phyloP scores from a whole-genome alignment of 2,113 vertebrate genomes.

The Rhinoderma darwinii region DNA sequence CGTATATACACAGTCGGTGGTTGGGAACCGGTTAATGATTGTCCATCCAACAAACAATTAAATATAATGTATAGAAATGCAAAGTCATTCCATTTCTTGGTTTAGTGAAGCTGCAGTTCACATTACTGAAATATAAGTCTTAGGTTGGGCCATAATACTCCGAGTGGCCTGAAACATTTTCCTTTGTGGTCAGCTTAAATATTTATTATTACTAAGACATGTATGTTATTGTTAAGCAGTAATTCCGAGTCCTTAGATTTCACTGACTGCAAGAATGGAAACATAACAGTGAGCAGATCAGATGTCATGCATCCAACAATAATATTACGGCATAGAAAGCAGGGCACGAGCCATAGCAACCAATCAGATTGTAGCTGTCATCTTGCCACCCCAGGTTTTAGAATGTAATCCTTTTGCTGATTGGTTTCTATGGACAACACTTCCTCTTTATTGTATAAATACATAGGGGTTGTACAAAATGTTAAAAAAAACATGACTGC shows the following conservation, averaged over 20 bases:
- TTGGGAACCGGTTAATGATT: too few relatives aligned
- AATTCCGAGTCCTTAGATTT: background rate
- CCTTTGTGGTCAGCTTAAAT: conserved; percentile 31
- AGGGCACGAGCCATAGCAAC: background rate
- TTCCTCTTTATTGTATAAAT: too few relatives aligned
- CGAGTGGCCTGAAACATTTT: conserved; percentile 14
- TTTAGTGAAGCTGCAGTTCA: background rate
- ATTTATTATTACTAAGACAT: conserved; percentile 35
- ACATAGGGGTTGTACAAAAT: too few relatives aligned
- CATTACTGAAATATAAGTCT: conserved; percentile 34
- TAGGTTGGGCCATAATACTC: background rate
- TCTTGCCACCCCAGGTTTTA: background rate
- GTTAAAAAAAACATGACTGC: too few relatives aligned
- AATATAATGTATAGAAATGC: background rate
- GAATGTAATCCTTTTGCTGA: too few relatives aligned
- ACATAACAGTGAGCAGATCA: background rate
- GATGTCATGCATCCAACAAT: background rate
- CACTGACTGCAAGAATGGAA: background rate
- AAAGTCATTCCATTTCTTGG: background rate
- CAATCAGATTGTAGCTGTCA: background rate
- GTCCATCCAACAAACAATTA: too few relatives aligned
- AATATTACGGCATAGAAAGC: background rate
- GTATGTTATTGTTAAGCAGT: conserved; percentile 37
- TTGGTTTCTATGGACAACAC: too few relatives aligned
- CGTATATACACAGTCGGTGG: too few relatives aligned